Evolutionary conservation across 1,140 invertebrate species (phyloP).

Genomic region (Leptinotarsa lineolata): DNA sequence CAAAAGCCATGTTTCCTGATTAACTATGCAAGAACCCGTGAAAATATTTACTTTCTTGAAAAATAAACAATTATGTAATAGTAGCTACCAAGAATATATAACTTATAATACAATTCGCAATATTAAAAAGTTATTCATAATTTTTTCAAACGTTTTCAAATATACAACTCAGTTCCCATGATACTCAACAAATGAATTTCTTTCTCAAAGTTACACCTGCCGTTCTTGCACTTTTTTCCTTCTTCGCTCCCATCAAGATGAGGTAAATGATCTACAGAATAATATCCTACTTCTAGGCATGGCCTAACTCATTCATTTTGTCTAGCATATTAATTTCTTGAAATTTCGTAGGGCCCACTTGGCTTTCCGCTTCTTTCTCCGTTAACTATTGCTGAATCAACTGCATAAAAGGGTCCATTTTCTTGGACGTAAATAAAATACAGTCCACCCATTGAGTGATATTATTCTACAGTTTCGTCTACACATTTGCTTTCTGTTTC

Average conservation of each 20-base stretch:
- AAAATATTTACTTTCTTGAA: not conserved
- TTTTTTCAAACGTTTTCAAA: not conserved
- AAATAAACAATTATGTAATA: constrained; percentile 2
- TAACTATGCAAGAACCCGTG: not conserved
- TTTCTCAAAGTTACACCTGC: not conserved
- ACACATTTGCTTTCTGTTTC: constrained; percentile 42
- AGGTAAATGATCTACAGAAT: constrained; percentile 19
- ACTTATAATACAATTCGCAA: not conserved
- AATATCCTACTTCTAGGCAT: constrained; percentile 4
- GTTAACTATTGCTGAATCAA: constrained; percentile 27
- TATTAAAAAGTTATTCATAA: not conserved
- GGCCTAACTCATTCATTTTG: constrained; percentile 9
- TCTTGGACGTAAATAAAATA: constrained; percentile 26
- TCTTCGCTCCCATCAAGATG: constrained; percentile 10
- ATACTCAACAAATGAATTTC: not conserved
- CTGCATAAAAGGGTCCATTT: constrained; percentile 27
- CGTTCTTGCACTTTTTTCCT: not conserved
- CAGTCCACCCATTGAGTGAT: constrained; percentile 26
- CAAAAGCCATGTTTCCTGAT: not conserved
- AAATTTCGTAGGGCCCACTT: not conserved
- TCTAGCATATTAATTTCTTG: not conserved
- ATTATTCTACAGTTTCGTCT: constrained; percentile 37
- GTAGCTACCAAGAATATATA: not conserved
- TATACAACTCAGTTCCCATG: not conserved
- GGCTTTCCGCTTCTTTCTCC: not conserved